Evolutionary conservation across 2,797 vertebrate genomes (phyloP).

Genomic region (Leptoclinus maculatus): DNA sequence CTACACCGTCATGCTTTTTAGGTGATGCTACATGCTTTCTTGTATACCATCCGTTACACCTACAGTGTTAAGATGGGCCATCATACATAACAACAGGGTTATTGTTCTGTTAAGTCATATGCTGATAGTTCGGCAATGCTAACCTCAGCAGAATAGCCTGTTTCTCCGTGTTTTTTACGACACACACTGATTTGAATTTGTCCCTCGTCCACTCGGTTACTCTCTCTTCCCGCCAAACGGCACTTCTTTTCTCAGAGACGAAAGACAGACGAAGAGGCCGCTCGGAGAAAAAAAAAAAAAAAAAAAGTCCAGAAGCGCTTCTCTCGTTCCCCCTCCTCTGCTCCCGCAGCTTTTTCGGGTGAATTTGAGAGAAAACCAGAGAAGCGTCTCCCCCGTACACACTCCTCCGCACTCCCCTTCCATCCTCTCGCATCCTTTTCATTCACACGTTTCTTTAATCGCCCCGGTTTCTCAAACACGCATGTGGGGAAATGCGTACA

Average conservation of each 20-base stretch:
- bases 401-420: slow-evolving; percentile 70
- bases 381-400: slow-evolving; percentile 61
- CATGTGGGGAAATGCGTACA: slow-evolving; percentile 5
- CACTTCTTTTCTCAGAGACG: slow-evolving; percentile 25
- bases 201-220: slow-evolving; percentile 25
- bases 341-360: slow-evolving; percentile 62
- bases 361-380: slow-evolving; percentile 81
- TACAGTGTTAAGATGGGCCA: no score
- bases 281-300: slow-evolving; percentile 40
- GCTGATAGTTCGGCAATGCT: background rate
- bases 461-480: slow-evolving; percentile 24
- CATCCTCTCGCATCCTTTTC: slow-evolving; percentile 55
- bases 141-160: background rate
- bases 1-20: background rate
- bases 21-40: no score
- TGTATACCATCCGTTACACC: no score
- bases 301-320: slow-evolving; percentile 78
- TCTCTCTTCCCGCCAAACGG: slow-evolving; percentile 29
- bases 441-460: slow-evolving; percentile 52
- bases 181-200: background rate
- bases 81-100: no score
- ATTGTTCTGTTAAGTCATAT: no score
- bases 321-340: slow-evolving; percentile 83
- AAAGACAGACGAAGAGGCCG: slow-evolving; percentile 26
- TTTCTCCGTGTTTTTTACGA: background rate